These are phyloP conservation scores for Bagarius yarrelli DNA, from an alignment of 2,113 vertebrate species.

Conservation along the genomic window DNA sequence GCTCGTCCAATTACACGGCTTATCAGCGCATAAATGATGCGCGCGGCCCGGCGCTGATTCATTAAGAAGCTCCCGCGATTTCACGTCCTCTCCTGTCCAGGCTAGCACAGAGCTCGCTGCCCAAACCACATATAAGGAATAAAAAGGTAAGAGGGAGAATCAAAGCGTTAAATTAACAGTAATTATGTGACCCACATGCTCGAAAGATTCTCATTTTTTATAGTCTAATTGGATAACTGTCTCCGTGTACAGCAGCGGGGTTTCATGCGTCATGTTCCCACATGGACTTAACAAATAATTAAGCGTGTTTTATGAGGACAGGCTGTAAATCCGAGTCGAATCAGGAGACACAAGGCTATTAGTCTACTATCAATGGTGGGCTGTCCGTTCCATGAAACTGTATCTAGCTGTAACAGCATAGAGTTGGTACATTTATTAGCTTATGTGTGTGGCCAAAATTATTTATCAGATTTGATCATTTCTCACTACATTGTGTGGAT, in stretches of 20 bases:
- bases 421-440: not conserved
- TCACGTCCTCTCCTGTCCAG: conserved; percentile 77
- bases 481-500: too few relatives aligned
- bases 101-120: conserved; percentile 82
- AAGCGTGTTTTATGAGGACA: conserved; percentile 74
- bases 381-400: not conserved
- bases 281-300: conserved; percentile 70
- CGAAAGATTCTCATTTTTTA: conserved; percentile 98
- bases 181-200: conserved; percentile 99
- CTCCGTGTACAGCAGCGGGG: conserved; percentile 93
- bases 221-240: conserved; percentile 95
- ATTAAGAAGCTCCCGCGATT: conserved; percentile 83
- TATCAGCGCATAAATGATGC: conserved; percentile 99
- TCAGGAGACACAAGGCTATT: conserved; percentile 49
- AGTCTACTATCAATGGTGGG: not conserved
- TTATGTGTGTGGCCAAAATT: too few relatives aligned
- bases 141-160: conserved; percentile 97
- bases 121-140: conserved; percentile 97
- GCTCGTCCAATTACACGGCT: conserved; percentile 98
- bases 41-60: conserved; percentile 85
- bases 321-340: conserved; percentile 64
- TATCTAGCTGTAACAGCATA: too few relatives aligned
- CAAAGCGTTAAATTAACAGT: conserved; percentile 99
- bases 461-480: too few relatives aligned
- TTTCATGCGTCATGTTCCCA: conserved; percentile 68